A percentile compares a stretch with the other conserved stretches of the same genome.
phyloP scores from a whole-genome alignment of 2,797 vertebrate genomes.

The Lophura swinhoii region DNA sequence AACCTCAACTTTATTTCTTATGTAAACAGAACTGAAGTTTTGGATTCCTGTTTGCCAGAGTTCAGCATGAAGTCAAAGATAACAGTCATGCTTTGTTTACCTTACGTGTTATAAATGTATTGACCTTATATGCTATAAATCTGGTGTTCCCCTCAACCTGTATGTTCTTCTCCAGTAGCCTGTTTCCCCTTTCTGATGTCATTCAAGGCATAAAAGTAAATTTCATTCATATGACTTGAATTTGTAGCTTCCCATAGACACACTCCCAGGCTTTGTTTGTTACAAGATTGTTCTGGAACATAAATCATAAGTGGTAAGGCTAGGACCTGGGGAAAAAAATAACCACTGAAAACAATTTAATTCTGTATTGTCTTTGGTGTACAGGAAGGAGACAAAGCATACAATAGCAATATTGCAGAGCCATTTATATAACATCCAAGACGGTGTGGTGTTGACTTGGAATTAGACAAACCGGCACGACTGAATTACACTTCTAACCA shows the following conservation, averaged over 20 bases:
- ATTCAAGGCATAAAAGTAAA: not conserved
- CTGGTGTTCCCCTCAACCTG: not conserved
- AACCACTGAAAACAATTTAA: conserved; percentile 5
- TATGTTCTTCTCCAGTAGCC: not conserved
- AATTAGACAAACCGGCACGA: not conserved
- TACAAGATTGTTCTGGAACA: not conserved
- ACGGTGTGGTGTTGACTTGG: not conserved
- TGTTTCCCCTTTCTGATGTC: not conserved
- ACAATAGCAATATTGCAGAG: not conserved
- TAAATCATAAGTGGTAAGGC: not conserved
- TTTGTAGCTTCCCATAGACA: not conserved
- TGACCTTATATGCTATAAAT: not conserved
- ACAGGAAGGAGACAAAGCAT: not conserved
- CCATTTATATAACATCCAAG: not conserved
- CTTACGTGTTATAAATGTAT: not conserved
- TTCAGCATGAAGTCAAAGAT: not conserved
- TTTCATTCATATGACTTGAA: not conserved
- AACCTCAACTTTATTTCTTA: not conserved
- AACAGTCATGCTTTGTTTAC: not conserved
- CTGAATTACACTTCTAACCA: not conserved
- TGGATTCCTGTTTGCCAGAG: not conserved
- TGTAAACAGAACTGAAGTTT: not conserved
- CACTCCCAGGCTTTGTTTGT: not conserved
- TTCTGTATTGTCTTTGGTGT: not conserved
- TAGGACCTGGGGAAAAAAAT: not conserved